Evolutionary conservation across 2,113 vertebrate species (phyloP).

Genomic region (Benitochromis conjunctus): DNA sequence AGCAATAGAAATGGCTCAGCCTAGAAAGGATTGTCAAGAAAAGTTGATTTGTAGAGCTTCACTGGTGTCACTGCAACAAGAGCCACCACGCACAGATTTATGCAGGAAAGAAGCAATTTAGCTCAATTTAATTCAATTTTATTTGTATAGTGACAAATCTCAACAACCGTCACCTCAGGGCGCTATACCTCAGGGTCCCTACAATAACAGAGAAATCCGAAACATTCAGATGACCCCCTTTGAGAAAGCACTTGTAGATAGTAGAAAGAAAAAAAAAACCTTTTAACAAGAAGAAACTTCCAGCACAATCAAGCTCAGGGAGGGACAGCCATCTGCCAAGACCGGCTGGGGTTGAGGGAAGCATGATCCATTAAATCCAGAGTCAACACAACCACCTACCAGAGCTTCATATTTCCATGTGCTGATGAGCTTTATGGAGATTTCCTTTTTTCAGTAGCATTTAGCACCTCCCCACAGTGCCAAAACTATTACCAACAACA

Average conservation of each 20-base stretch:
- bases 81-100: neutral
- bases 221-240: neutral
- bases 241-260: neutral
- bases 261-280: neutral
- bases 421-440: neutral
- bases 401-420: neutral
- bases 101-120: neutral
- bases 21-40: neutral
- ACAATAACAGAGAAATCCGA: neutral
- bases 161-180: neutral
- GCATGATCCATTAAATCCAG: neutral
- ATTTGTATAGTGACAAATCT: neutral
- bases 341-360: neutral
- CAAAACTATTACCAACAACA: neutral
- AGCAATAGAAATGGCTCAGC: neutral
- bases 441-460: neutral
- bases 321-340: neutral
- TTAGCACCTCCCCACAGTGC: neutral
- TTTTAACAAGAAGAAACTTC: neutral
- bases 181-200: neutral
- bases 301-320: neutral
- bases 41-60: neutral
- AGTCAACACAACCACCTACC: neutral
- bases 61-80: neutral
- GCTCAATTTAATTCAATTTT: neutral